Percentiles rank a stretch among this genome's conserved stretches.
Conservation (phyloP, 2,113 vertebrate species). For the Macaca mulatta region DNA sequence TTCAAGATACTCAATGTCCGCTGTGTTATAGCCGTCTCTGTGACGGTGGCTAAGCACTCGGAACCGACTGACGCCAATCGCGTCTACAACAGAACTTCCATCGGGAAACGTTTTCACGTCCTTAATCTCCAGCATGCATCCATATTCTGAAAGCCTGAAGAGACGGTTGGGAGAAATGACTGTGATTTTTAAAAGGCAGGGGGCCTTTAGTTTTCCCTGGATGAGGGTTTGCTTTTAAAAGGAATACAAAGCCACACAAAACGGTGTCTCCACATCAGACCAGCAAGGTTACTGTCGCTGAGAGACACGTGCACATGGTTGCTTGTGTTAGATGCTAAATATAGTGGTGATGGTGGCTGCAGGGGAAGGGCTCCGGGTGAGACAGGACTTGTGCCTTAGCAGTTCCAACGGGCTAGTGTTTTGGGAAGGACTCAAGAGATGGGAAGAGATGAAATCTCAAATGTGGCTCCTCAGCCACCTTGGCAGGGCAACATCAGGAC, state of each 20-base stretch:
- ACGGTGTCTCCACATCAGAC: not conserved
- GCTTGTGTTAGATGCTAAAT: not conserved
- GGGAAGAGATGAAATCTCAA: not conserved
- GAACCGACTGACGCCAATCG: constrained; percentile 91
- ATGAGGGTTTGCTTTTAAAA: not conserved
- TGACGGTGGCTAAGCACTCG: constrained; percentile 92
- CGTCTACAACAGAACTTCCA: constrained; percentile 93
- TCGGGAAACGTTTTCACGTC: constrained; percentile 95
- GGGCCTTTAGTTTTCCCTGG: not conserved
- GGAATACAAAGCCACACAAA: not conserved
- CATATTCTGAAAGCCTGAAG: constrained; percentile 91
- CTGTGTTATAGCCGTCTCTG: constrained; percentile 95
- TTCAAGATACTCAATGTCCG: constrained; percentile 95
- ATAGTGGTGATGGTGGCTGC: not conserved
- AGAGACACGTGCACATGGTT: not conserved
- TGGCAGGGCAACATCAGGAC: not conserved
- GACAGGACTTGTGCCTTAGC: not conserved
- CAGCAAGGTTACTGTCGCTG: not conserved
- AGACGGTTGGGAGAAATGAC: not conserved
- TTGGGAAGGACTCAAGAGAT: not conserved
- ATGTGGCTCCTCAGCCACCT: not conserved
- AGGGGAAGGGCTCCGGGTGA: not conserved
- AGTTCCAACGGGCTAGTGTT: not conserved
- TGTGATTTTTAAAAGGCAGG: not conserved
- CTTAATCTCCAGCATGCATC: constrained; percentile 95